Conservation (phyloP, 2,888 invertebrate genomes). For the Caenorhabditis drosophilae region DNA sequence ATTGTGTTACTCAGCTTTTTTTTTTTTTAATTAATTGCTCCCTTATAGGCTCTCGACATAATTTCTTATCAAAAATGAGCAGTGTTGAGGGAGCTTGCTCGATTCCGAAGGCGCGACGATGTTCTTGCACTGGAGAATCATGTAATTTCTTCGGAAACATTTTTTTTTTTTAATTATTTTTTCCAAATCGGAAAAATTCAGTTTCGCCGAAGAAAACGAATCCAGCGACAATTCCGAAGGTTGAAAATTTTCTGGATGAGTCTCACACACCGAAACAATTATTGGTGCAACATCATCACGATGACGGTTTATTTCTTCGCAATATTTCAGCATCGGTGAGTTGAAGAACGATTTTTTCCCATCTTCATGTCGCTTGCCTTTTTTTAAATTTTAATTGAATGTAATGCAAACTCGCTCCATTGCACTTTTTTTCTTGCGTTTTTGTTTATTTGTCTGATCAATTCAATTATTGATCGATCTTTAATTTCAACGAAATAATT, state of each 20-base stretch:
- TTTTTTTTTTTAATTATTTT: background rate
- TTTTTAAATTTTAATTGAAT: background rate
- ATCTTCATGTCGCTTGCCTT: conserved; percentile 4
- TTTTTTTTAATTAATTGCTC: no score
- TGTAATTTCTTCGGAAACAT: conserved; percentile 13
- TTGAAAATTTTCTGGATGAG: conserved; percentile 40
- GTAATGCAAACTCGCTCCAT: conserved; percentile 59
- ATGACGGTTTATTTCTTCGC: conserved; percentile 42
- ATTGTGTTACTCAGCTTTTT: no score
- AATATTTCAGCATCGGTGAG: conserved; percentile 58
- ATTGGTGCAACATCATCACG: conserved; percentile 46
- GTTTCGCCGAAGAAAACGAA: conserved; percentile 23
- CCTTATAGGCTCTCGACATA: background rate
- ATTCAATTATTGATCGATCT: conserved; percentile 40
- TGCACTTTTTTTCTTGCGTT: conserved; percentile 67
- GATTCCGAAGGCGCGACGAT: conserved; percentile 11
- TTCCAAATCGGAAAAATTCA: conserved; percentile 10
- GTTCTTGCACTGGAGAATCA: conserved; percentile 28
- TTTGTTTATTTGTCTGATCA: conserved; percentile 67
- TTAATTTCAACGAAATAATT: background rate
- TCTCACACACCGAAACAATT: conserved; percentile 54
- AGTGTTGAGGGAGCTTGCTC: background rate
- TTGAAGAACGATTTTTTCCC: conserved; percentile 4
- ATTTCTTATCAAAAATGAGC: background rate
- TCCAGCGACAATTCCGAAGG: background rate